Percentiles rank a stretch among this genome's conserved stretches.
Conservation (phyloP, 2,113 vertebrate species). For the Platycercus adscitus region DNA sequence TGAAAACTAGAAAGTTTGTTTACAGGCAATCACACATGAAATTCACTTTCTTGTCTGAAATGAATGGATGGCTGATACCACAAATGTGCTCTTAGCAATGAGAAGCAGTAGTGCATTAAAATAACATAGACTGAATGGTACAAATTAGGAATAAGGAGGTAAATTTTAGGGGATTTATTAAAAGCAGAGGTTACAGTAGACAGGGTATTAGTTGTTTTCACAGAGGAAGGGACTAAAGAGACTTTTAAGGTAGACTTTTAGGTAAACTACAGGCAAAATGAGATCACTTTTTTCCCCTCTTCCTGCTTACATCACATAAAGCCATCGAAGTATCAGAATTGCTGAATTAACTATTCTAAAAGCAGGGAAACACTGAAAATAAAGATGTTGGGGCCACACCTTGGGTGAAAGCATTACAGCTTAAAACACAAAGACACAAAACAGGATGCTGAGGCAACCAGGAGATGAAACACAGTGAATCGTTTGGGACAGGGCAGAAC, state of each 20-base stretch:
- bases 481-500: not conserved
- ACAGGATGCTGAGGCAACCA: slow-evolving; percentile 18
- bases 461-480: not conserved
- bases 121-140: not conserved
- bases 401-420: not conserved
- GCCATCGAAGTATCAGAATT: not conserved
- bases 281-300: not conserved
- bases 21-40: not conserved
- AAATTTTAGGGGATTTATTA: not conserved
- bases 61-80: not conserved
- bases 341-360: not conserved
- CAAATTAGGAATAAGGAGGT: not conserved
- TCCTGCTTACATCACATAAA: not conserved
- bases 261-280: not conserved
- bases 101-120: not conserved
- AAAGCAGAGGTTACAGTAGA: not conserved
- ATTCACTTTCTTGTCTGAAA: not conserved
- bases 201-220: not conserved
- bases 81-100: not conserved
- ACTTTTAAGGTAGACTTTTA: not conserved
- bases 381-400: not conserved
- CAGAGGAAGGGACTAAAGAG: not conserved
- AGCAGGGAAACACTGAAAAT: not conserved
- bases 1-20: not conserved
- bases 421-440: not conserved